Evolutionary conservation across 1,140 invertebrate species (phyloP).

Genomic region (Orchesella cincta): DNA sequence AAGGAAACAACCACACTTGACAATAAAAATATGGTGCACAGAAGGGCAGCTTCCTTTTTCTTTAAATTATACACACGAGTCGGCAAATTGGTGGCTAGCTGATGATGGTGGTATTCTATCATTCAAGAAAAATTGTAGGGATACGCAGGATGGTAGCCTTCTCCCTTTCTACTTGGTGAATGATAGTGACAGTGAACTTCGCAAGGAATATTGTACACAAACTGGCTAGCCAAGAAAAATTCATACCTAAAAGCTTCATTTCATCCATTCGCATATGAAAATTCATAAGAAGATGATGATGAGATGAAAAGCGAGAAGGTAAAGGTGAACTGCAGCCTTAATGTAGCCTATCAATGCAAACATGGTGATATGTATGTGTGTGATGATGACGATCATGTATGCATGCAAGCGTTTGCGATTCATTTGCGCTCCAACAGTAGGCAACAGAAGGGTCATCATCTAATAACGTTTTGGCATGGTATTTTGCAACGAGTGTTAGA

Average conservation of each 20-base stretch:
- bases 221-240: conserved; percentile 28
- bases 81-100: conserved; percentile 14
- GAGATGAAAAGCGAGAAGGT: background rate
- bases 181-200: conserved; percentile 28
- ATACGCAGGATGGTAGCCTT: background rate
- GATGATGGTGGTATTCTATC: background rate
- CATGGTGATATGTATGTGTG: background rate
- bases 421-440: no score
- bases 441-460: no score
- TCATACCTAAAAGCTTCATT: no score
- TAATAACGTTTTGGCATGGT: no score
- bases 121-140: background rate
- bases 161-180: conserved; percentile 20
- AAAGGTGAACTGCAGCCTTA: background rate
- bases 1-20: conserved; percentile 15
- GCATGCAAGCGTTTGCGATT: no score
- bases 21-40: background rate
- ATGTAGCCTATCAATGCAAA: conserved; percentile 10
- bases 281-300: background rate
- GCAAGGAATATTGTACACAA: background rate
- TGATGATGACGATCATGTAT: background rate
- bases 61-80: background rate
- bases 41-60: conserved; percentile 15
- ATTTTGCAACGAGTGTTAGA: no score
- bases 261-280: no score